Base-by-base conservation (phyloP, 2,113 vertebrate genomes). In the Paralichthys olivaceus region DNA sequence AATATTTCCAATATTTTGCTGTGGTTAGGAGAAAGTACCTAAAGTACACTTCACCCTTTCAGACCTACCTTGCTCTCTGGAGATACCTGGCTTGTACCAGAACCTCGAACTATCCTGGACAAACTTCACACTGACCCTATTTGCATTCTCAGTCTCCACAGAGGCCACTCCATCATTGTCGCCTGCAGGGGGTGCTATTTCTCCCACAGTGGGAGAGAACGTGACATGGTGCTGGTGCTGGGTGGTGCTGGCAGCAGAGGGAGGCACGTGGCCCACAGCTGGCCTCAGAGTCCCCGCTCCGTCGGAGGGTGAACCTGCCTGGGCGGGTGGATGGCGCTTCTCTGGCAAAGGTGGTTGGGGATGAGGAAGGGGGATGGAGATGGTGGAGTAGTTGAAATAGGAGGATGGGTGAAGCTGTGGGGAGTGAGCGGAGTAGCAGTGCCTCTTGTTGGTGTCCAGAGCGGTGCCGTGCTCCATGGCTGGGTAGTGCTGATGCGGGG, bases 41-140 rank as follows among this genome's bases (percentile, higher is more conserved):
- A n/a, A 4, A n/a, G 20, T 19, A n/a, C 17, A n/a, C 55, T 13
- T 56, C 1, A 28, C 12, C 13, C 55, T 28, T 6, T 56, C 14
- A 56, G 13, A 25, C 55, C 80, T 80, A 97, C 97, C 96, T 95
- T 98, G 97, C 57, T 98, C 97, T 84, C 97, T 94, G 65, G 97
- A 96, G 83, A 98, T 95, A 71, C 94, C 93, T 11, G 96, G 94
- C 75, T 97, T 98, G 83, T 98, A 98, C 97, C 97, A 98, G 91
- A 97, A 97, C 87, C 94, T 95, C 4, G 97, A 97, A 20, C 96
- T 97, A 80, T 98, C 97, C 87, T 97, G 97, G 32, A 97, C 96
- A 79, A 97, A 97, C 82, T 96, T 96, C 62, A 95, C 95, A 9
- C 92, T 96, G 84, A 94, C 91, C 43, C 79, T 72, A 57, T 64